phyloP scores from a whole-genome alignment of 2,113 vertebrate genomes.

The Vulpes ferrilata region DNA sequence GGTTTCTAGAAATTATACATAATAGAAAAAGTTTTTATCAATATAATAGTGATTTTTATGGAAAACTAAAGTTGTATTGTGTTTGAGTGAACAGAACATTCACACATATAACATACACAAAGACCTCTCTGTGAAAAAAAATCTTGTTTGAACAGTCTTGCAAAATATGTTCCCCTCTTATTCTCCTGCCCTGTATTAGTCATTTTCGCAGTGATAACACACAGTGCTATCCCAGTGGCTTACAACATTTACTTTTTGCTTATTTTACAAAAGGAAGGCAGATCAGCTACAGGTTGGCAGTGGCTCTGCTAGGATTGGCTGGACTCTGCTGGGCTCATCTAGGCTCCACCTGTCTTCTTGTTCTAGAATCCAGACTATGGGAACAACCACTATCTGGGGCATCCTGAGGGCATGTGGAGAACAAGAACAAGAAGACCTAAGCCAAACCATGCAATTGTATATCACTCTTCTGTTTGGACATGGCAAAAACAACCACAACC shows the following conservation, averaged over 20 bases:
- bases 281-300: background rate
- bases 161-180: background rate
- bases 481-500: background rate
- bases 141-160: background rate
- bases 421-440: background rate
- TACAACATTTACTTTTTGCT: background rate
- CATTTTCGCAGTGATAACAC: background rate
- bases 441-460: background rate
- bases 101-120: background rate
- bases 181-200: background rate
- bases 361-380: background rate
- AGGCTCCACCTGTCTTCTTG: background rate
- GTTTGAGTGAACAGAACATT: background rate
- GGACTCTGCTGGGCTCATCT: background rate
- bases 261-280: background rate
- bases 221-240: background rate
- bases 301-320: background rate
- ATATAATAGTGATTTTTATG: background rate
- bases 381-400: background rate
- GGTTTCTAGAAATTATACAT: background rate
- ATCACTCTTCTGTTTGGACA: background rate
- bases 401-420: background rate
- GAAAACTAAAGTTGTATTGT: background rate
- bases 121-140: background rate
- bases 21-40: background rate